These are phyloP conservation scores for Periophthalmodon schlosseri DNA, from an alignment of 2,113 vertebrate species.

Conservation along the genomic window DNA sequence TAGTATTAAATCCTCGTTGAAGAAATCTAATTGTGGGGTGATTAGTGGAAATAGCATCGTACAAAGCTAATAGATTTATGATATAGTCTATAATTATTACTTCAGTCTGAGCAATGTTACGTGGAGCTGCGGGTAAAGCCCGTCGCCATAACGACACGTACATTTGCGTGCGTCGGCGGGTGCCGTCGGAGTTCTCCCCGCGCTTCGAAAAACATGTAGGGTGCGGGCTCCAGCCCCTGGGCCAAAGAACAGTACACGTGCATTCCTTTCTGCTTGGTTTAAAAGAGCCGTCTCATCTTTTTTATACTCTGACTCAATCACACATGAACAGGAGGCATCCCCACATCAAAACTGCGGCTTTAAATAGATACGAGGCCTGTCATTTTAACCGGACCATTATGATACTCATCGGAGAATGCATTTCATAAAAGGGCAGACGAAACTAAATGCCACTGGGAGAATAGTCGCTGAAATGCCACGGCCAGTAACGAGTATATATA, in stretches of 20 bases:
- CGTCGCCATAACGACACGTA: constrained; percentile 19
- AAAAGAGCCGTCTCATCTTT: constrained; percentile 62
- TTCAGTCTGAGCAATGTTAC: constrained; percentile 7
- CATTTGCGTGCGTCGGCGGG: constrained; percentile 28
- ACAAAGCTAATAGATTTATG: constrained; percentile 23
- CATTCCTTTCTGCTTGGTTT: constrained; percentile 77
- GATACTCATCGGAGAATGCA: background rate
- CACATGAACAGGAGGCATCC: constrained; percentile 60
- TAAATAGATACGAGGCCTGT: constrained; percentile 22
- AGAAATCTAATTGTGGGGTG: constrained; percentile 59
- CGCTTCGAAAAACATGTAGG: constrained; percentile 61
- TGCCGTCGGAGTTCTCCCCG: constrained; percentile 47
- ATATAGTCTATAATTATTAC: constrained; percentile 16
- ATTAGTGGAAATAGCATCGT: constrained; percentile 47
- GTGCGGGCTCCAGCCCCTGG: constrained; percentile 63
- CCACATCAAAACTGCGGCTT: constrained; percentile 37
- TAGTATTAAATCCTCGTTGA: constrained; percentile 49
- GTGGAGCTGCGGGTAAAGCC: constrained; percentile 5
- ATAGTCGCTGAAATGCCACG: background rate
- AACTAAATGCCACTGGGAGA: background rate
- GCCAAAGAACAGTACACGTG: constrained; percentile 49
- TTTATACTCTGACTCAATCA: constrained; percentile 61
- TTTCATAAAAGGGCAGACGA: background rate
- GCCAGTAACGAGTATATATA: background rate
- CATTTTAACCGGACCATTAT: constrained; percentile 15